Base-by-base conservation (phyloP, 2,888 invertebrate species). In the Tetragnatha montana region DNA sequence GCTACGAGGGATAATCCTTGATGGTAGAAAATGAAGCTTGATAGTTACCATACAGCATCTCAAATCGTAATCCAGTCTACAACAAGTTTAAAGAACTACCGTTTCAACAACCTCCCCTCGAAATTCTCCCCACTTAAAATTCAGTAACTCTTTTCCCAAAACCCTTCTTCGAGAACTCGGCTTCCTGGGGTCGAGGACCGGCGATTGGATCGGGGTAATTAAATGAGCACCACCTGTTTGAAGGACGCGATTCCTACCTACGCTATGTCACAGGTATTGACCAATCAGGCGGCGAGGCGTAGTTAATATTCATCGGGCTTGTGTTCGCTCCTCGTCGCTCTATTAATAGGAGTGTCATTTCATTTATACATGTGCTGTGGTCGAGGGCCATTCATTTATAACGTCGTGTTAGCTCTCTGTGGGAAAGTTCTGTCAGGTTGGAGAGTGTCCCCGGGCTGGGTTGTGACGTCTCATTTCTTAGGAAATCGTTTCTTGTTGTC, bases 111-210 rank as follows among this genome's bases (percentile, higher is more conserved):
- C n/a, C 76, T 47, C 10, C 74, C 49, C 2, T 7, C 8, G 49
- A 76, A 76, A 76, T 19, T 50, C n/a, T 10, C 76, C 51, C 60
- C 8, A 12, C 76, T 76, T 76, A n/a, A 76, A 76, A 50, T 51
- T 60, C 22, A 19, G 60, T 51, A 14, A 14, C 60, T 12, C 50
- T 50, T 69, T 35, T 35, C 35, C n/a, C n/a, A n/a, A n/a, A n/a
- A n/a, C n/a, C n/a, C n/a, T n/a, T n/a, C 35, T 35, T 35, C 35
- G 35, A 35, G 35, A 35, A 35, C 35, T 35, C 35, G 35, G 35
- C 71, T 7, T 17, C 19, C 19, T 71, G 50, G 71, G 82, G 82
- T 82, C 73, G 74, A 82, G 73, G 82, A 82, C 82, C 82, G 60
- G 82, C 73, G n/a, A 82, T 82, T 82, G 51, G 8, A 60, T 82